Evolutionary conservation across 2,797 vertebrate species (phyloP), one percentile per base, ranked within the genome.

Genomic region (Anolis apletophallus): DNA sequence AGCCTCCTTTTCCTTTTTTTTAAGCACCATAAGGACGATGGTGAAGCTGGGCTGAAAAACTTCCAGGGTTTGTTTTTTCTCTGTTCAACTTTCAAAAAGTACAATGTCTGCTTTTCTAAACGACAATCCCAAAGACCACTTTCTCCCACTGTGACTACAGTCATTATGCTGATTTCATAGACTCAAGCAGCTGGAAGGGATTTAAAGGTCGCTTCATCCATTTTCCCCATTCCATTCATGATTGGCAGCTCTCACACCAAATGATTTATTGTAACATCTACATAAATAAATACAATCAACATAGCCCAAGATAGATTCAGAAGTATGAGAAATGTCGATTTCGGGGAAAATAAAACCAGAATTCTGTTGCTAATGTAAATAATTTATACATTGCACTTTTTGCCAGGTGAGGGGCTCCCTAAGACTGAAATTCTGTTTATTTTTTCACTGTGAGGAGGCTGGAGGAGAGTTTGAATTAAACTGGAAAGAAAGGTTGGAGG

Each of bases 201-300:
- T 76, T 78, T 79, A 85, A 85, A 85, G 75, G 84, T 85, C 75
- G 57, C 52, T 69, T 68, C 74, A 78, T 78, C 50, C 74, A 55
- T 76, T 76, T 40, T 52, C 21, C 67, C 64, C 50, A 78, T 69
- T 85, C 52, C 75, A 57, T 40, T 57, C 75, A 71, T 52, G 40
- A 79, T 17, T 69, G 29, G 21, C 34, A 78, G 61, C 16, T 77
- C 75, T 71, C 17, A 23, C 21, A 68, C 52, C 36, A 34, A n/a
- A 40, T 34, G 69, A 57, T 57, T 72, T 82, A 82, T 23, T 23
- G 36, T 57, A 64, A 36, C 40, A 10, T 40, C 40, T 77, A 32
- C 64, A 32, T 23, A 34, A 13, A 5, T 21, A n/a, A 71, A 67
- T 23, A 21, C 21, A 76, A 52, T 73, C 12, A 26, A 57, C n/a